Evolutionary conservation across 2,113 vertebrate species (phyloP).

Genomic region (Porphyrio hochstetteri): DNA sequence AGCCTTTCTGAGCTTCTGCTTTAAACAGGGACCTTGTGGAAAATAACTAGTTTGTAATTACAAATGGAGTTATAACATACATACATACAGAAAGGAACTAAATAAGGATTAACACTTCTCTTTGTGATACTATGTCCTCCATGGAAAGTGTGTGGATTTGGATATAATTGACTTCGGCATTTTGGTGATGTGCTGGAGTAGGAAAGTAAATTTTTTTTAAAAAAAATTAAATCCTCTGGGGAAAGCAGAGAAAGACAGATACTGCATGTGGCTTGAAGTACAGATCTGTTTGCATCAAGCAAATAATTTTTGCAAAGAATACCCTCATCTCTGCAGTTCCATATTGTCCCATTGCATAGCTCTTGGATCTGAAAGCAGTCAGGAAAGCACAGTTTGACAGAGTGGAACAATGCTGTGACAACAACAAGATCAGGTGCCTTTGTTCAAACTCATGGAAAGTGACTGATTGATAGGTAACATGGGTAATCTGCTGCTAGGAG

Average conservation of each 20-base stretch:
- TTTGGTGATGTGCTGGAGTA: not conserved
- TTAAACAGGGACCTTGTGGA: not conserved
- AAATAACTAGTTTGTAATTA: not conserved
- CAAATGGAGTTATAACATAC: not conserved
- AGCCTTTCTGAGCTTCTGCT: not conserved
- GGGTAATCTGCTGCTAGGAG: not conserved
- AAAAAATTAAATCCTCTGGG: not conserved
- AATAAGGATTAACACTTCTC: not conserved
- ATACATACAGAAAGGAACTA: not conserved
- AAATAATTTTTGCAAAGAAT: not conserved
- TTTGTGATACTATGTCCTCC: not conserved
- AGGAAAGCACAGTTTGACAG: not conserved
- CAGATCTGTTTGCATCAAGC: not conserved
- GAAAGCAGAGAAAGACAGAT: rapidly evolving
- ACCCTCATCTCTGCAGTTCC: not conserved
- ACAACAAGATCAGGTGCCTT: not conserved
- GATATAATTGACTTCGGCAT: not conserved
- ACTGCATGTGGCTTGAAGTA: not conserved
- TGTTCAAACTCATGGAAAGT: slow-evolving; percentile 31
- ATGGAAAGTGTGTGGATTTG: not conserved
- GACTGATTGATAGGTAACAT: slow-evolving; percentile 43
- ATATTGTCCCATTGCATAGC: not conserved
- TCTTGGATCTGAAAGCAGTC: not conserved
- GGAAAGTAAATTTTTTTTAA: not conserved
- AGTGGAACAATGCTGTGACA: not conserved